Percentiles rank a stretch among this genome's conserved stretches.
Evolutionary conservation across 1,140 invertebrate species (phyloP).

Genomic region (Trichomalopsis sarcophagae): DNA sequence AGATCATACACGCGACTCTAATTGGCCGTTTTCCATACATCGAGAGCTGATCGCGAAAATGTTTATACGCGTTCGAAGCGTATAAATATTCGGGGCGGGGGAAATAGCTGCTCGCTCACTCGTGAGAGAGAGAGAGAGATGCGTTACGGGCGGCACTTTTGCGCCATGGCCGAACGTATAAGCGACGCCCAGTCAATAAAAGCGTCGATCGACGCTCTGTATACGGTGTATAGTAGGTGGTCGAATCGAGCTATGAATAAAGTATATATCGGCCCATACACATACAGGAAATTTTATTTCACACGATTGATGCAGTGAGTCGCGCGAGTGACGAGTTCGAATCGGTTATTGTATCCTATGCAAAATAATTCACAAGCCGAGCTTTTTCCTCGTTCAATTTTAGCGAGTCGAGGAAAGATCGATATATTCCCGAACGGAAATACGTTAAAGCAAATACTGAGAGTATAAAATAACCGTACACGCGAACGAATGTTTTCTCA

Average conservation of each 20-base stretch:
- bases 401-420: not conserved
- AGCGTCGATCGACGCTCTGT: not conserved
- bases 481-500: constrained; percentile 13
- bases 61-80: not conserved
- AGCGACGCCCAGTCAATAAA: constrained; percentile 8
- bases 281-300: not conserved
- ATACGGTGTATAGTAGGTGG: not conserved
- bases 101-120: not conserved
- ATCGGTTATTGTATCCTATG: too few relatives aligned
- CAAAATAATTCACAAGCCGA: too few relatives aligned
- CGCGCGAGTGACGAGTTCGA: too few relatives aligned
- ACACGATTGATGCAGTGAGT: not conserved
- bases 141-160: not conserved
- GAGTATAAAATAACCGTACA: not conserved
- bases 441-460: not conserved
- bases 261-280: not conserved
- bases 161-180: not conserved
- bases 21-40: constrained; percentile 23
- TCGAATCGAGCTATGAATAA: not conserved
- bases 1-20: not conserved
- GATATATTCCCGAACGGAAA: constrained; percentile 4
- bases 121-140: not conserved
- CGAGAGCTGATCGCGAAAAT: not conserved
- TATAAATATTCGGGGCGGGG: not conserved
- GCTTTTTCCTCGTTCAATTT: not conserved